Base-by-base conservation (phyloP, 1,140 invertebrate genomes). In the Calliopsis andreniformis region DNA sequence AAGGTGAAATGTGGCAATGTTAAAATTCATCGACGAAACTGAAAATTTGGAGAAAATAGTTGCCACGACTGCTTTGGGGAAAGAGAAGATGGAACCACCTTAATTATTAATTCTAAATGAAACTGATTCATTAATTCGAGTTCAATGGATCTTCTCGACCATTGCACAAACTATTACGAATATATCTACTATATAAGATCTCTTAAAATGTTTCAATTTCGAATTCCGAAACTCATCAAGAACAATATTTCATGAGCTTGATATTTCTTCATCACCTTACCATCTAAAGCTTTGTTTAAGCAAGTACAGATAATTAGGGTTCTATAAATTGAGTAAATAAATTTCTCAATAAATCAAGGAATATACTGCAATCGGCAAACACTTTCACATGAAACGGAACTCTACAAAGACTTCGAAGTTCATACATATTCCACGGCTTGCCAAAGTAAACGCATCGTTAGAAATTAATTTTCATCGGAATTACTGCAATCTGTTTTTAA, bases 1-100 rank as follows among this genome's bases (percentile, higher is more conserved):
- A 39, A 49, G 63, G 23, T 75, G 59, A 62, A 61, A 8, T 84
- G 62, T 73, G 25, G 20, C 62, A 73, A 80, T 16, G 5, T 35
- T 25, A 69, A n/a, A 63, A 25, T 62, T n/a, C 67, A 69, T 73
- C 35, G 56, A 66, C 42, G 63, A 18, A 58, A 12, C 3, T 20
- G 58, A 39, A 75, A 84, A 80, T 51, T 84, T 69, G 3, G 72
- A 51, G 47, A 53, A 35, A 66, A 79, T 56, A 39, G 28, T 43
- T 70, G 53, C 59, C 32, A 49, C 43, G 28, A 23, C 20, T 59
- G 39, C 39, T 35, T 8, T 6, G 18, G 14, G 18, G 56, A 18
- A 23, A 1, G 18, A 14, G 56, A 12, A n/a, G 56, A 39, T 39
- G 39, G 8, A 42, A 5, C 16, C 30, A 6, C 18, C 18, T 47